A percentile compares a stretch with the other conserved stretches of the same genome.
These are phyloP conservation scores for Copsychus sechellarum DNA, from an alignment of 2,113 vertebrate genomes.

Conservation along the genomic window DNA sequence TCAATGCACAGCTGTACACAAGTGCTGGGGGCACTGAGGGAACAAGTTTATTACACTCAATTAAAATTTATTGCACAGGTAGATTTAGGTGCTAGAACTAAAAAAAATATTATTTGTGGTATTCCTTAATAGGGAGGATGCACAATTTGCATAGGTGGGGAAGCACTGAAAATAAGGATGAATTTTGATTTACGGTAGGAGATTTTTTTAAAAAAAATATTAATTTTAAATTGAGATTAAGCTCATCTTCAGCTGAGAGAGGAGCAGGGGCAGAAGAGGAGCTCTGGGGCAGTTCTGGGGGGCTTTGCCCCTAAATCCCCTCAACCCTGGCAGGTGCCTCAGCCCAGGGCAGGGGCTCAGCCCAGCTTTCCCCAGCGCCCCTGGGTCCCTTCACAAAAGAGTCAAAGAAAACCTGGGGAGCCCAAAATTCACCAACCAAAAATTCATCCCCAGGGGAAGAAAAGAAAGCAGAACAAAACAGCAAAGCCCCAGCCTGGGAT, in stretches of 20 bases:
- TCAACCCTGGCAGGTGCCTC: not conserved
- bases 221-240: not conserved
- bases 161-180: not conserved
- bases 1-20: constrained; percentile 4
- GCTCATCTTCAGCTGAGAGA: not conserved
- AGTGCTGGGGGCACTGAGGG: not conserved
- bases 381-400: not conserved
- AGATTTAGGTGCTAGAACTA: not conserved
- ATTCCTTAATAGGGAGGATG: not conserved
- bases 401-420: constrained; percentile 24
- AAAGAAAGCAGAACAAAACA: constrained; percentile 38
- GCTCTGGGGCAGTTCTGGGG: not conserved
- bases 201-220: no score
- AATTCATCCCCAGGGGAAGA: not conserved
- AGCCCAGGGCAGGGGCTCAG: not conserved
- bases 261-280: not conserved
- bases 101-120: not conserved
- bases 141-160: not conserved
- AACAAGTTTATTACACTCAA: not conserved
- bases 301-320: not conserved
- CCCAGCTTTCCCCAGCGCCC: not conserved
- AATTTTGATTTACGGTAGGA: not conserved
- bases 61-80: constrained; percentile 30
- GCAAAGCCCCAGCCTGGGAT: not conserved
- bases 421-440: constrained; percentile 19